Percentiles rank a stretch among this genome's conserved stretches.
These are phyloP conservation scores for Tenthredo scrophulariae DNA, from an alignment of 2,888 invertebrate species.

Conservation along the genomic window DNA sequence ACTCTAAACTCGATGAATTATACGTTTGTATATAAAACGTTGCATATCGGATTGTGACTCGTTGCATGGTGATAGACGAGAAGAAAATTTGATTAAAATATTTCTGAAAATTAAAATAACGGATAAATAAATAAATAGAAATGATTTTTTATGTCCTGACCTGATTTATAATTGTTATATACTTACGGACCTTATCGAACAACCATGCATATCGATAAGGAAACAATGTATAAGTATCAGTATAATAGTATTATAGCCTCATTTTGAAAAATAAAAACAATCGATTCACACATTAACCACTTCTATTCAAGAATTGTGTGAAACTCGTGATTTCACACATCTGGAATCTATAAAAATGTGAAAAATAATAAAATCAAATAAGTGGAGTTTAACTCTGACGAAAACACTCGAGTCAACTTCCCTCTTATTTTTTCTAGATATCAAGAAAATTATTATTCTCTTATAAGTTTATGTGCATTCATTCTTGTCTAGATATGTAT, in stretches of 20 bases:
- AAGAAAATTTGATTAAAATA: too few species aligned
- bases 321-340: neutral
- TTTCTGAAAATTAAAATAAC: too few species aligned
- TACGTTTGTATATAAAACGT: too few species aligned
- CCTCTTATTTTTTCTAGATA: neutral
- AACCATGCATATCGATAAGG: too few species aligned
- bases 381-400: neutral
- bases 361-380: neutral
- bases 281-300: neutral
- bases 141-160: neutral
- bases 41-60: too few species aligned
- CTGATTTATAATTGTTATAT: neutral
- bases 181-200: neutral
- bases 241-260: neutral
- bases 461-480: neutral
- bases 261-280: neutral
- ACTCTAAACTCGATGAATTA: too few species aligned
- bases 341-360: neutral
- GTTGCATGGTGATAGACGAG: too few species aligned
- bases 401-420: neutral
- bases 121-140: too few species aligned
- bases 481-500: neutral
- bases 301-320: neutral
- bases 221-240: neutral
- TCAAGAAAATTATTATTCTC: neutral